These are phyloP conservation scores for Germaria angustata DNA, from an alignment of 2,888 invertebrate species.

Conservation along the genomic window DNA sequence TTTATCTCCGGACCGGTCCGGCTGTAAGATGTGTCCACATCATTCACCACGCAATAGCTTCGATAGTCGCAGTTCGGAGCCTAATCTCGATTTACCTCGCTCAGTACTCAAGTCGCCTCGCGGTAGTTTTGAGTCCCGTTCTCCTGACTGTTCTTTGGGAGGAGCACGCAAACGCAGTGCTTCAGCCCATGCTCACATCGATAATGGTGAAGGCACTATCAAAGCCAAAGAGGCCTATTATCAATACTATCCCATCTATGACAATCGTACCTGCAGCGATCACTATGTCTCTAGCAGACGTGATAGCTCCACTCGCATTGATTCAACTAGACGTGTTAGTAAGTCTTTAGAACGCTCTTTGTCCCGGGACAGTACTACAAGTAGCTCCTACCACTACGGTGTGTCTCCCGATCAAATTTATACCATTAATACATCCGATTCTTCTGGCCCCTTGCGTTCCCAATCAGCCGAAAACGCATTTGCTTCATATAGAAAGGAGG, in stretches of 20 bases:
- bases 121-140: slow-evolving; percentile 75
- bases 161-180: slow-evolving; percentile 77
- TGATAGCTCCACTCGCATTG: slow-evolving; percentile 66
- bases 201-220: slow-evolving; percentile 69
- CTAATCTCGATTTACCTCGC: slow-evolving; percentile 75
- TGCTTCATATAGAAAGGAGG: slow-evolving; percentile 80
- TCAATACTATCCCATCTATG: slow-evolving; percentile 79
- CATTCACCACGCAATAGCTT: slow-evolving; percentile 79
- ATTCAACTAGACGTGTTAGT: slow-evolving; percentile 72
- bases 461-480: slow-evolving; percentile 80
- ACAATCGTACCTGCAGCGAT: slow-evolving; percentile 78
- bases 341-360: slow-evolving; percentile 79
- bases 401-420: slow-evolving; percentile 78
- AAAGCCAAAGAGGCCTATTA: slow-evolving; percentile 74
- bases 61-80: slow-evolving; percentile 78
- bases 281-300: slow-evolving; percentile 77
- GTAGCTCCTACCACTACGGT: slow-evolving; percentile 75
- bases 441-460: slow-evolving; percentile 76
- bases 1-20: slow-evolving; percentile 77
- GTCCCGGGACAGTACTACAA: slow-evolving; percentile 78
- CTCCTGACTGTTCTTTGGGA: slow-evolving; percentile 70
- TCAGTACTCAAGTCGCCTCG: slow-evolving; percentile 73
- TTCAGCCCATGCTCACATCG: slow-evolving; percentile 79
- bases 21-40: slow-evolving; percentile 73
- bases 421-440: slow-evolving; percentile 73